phyloP scores from a whole-genome alignment of 2,113 vertebrate genomes.

The Neogobius melanostomus region DNA sequence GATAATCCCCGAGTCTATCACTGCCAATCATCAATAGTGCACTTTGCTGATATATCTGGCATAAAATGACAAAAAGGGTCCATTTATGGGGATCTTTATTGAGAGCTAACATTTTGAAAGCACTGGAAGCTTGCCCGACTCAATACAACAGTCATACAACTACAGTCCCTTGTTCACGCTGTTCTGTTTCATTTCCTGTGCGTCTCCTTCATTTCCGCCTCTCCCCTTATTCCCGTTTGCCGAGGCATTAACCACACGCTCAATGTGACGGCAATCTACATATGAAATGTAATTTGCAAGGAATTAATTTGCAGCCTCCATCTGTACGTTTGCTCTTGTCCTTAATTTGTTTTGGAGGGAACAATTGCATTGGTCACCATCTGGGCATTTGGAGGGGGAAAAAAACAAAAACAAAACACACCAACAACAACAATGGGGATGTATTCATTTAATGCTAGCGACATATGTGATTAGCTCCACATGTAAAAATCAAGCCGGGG shows the following conservation, averaged over 20 bases:
- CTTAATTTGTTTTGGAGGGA: conserved; percentile 73
- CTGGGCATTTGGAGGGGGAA: conserved; percentile 50
- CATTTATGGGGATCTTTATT: background rate
- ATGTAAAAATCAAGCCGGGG: conserved; percentile 26
- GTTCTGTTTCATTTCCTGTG: conserved; percentile 18
- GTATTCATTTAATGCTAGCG: conserved; percentile 57
- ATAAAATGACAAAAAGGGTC: background rate
- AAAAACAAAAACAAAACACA: background rate
- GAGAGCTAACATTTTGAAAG: background rate
- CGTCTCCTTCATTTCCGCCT: conserved; percentile 25
- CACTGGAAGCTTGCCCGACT: background rate
- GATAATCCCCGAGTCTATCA: too few relatives aligned
- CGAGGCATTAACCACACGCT: conserved; percentile 70
- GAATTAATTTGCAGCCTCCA: conserved; percentile 78
- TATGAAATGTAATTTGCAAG: conserved; percentile 77
- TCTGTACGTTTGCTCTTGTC: conserved; percentile 74
- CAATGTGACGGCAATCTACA: conserved; percentile 75
- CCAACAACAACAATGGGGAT: conserved; percentile 17
- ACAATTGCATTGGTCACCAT: conserved; percentile 72
- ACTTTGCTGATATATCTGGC: too few relatives aligned
- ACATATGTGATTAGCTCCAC: conserved; percentile 48
- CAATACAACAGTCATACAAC: background rate
- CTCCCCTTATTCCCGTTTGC: conserved; percentile 57
- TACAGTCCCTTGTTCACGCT: background rate
- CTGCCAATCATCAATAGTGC: too few relatives aligned